Base-by-base conservation (phyloP, 2,113 vertebrate species). In the Casuarius casuarius region DNA sequence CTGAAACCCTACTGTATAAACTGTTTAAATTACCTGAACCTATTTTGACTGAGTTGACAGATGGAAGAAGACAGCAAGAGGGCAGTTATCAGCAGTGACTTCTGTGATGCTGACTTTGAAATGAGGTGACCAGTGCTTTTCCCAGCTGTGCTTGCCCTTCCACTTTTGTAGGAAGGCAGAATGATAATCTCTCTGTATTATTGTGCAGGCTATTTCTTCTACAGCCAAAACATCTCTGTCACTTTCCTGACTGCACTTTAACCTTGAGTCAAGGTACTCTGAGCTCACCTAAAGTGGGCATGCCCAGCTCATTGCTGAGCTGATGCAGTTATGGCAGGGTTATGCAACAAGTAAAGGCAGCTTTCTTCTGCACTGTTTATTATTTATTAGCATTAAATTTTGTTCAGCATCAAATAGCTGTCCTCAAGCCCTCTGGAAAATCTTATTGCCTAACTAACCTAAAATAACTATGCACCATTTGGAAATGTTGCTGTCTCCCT, bases 11-110 rank as follows among this genome's bases (percentile, higher is more conserved):
- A 42, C 44, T 70, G 66, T 48, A 70, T 74, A 89, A 92, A 78
- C 51, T 66, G 85, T 75, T 83, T 80, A 84, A 90, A 93, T 56
- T 87, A 90, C 90, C 62, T 68, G 58, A 74, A 62, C 44, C 78
- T 83, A n/a, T 87, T 92, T 92, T 86, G 77, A 75, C 67, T 75
- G 72, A 89, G 51, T n/a, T 79, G 89, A 51, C 76, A 89, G 76
- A 78, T 75, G 72, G 49, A 66, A 83, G 51, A 87, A 62, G 56
- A 89, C 89, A 70, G 31, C n/a, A 66, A 56, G 40, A 92, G 67
- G 35, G 68, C 85, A 90, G 26, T 84, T 84, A 90, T 59, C 78
- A 83, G 71, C 26, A 79, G 77, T 84, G 81, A 78, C 76, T 78
- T 65, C 67, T 89, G 79, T 59, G 56, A 79, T 79, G 62, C 72